Conservation (phyloP, 2,797 vertebrate genomes). For the Gastrophryne carolinensis region DNA sequence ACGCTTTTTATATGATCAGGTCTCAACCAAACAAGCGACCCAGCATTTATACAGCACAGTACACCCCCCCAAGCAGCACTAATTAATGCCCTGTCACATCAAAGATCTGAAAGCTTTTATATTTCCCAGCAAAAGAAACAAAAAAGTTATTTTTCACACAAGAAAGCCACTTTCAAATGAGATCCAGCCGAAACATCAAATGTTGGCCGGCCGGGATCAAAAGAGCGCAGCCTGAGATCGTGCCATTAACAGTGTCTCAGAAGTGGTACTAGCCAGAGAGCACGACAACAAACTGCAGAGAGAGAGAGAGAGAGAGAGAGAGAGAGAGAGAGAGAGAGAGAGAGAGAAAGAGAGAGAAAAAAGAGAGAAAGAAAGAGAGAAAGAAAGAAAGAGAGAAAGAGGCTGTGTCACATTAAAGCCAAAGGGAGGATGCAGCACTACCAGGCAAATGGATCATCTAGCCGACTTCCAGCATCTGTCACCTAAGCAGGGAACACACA, state of each 20-base stretch:
- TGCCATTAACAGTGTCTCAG: constrained; percentile 19
- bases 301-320: no score
- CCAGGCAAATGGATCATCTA: background rate
- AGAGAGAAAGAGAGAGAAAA: no score
- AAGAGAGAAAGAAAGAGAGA: no score
- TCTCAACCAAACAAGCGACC: background rate
- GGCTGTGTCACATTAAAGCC: constrained; percentile 4
- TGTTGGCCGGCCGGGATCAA: constrained; percentile 15
- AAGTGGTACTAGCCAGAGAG: background rate
- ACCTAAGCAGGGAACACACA: no score
- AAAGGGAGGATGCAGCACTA: background rate
- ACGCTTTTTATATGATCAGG: background rate
- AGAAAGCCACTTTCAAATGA: constrained; percentile 4
- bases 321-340: no score
- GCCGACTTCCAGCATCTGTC: no score
- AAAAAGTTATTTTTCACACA: constrained; percentile 10
- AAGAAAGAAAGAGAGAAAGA: no score
- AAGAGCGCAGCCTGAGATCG: background rate
- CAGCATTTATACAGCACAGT: background rate
- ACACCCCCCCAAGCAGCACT: background rate
- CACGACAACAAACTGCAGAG: background rate
- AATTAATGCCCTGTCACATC: constrained; percentile 3
- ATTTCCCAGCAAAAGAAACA: constrained; percentile 1
- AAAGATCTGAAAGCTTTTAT: background rate
- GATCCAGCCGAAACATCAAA: constrained; percentile 27